phyloP scores from a whole-genome alignment of 1,140 invertebrate species.

The Oedothorax gibbosus region DNA sequence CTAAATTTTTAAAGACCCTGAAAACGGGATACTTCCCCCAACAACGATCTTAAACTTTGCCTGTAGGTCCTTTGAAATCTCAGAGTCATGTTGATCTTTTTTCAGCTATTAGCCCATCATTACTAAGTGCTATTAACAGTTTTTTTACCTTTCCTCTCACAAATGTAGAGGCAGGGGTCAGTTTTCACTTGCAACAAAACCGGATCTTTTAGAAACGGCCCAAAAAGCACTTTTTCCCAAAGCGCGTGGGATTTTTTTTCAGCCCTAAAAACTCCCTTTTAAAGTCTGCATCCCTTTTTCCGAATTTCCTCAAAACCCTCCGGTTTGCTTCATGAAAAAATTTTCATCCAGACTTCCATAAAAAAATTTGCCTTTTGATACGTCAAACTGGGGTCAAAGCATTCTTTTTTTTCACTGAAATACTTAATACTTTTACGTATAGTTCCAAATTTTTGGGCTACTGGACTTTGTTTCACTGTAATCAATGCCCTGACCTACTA shows the following conservation, averaged over 20 bases:
- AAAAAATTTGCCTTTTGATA: constrained; percentile 68
- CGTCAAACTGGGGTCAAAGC: constrained; percentile 62
- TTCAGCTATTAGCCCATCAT: constrained; percentile 43
- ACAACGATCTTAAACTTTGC: constrained; percentile 37
- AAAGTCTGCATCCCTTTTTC: constrained; percentile 63
- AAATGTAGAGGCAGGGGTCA: constrained; percentile 44
- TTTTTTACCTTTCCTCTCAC: not conserved
- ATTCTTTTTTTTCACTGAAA: constrained; percentile 22
- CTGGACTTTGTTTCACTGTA: constrained; percentile 58
- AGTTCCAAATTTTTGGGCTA: constrained; percentile 28
- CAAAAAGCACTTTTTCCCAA: constrained; percentile 67
- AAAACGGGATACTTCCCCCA: constrained; percentile 6
- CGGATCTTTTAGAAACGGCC: constrained; percentile 7
- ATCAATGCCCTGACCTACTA: constrained; percentile 38
- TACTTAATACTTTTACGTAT: constrained; percentile 26
- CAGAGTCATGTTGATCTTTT: not conserved
- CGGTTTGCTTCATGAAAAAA: constrained; percentile 69
- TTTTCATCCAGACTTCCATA: constrained; percentile 68
- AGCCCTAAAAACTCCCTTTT: constrained; percentile 68
- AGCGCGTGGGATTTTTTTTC: constrained; percentile 38
- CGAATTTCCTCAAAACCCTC: constrained; percentile 65
- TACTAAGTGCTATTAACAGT: constrained; percentile 20
- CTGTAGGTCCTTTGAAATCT: constrained; percentile 1
- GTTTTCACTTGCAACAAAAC: not conserved
- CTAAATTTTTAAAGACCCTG: too few relatives aligned